Evolutionary conservation across 2,888 invertebrate genomes (phyloP), one percentile per base, ranked within the genome.

Genomic region (Hipparchia semele): DNA sequence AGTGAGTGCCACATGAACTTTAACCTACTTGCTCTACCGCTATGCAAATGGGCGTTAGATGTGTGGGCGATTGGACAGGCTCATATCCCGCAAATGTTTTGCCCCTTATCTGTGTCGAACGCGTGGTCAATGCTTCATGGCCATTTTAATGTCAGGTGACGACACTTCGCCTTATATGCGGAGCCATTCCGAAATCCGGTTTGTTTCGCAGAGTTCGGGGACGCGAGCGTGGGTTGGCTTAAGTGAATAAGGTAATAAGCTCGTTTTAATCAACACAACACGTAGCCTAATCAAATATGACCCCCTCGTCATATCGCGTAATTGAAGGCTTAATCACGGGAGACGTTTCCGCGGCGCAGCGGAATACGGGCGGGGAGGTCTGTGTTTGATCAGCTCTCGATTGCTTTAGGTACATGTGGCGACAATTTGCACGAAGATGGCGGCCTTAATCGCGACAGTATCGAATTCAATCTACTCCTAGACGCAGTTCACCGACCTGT

Each of bases 261-360:
- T 92, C 85, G 86, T 88, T 92, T 92, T 92, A 92, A 93, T 92
- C 90, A 91, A 92, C 91, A 91, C 89, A 90, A 91, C 91, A 88
- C 88, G 88, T 90, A 88, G 87, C 88, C 89, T 94, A 92, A 92
- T 92, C 92, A 92, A 93, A 94, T 92, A 93, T 92, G 90, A 91
- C 88, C 89, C 92, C 87, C 89, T 89, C 88, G 90, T 90, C 90
- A 91, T 91, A 91, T 90, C 86, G 87, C 84, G 90, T 92, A 92
- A 92, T 91, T 91, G 91, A 92, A 92, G 90, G 87, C 88, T 91
- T 91, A 92, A 92, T 92, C 90, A 92, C 86, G 84, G 86, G 86
- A 91, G 91, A 91, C 87, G 87, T 88, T 86, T 83, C 85, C 84
- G 82, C 83, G 79, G 82, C 77, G 82, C 80, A 76, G 80, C 79